A percentile compares a stretch with the other conserved stretches of the same genome.
Conservation (phyloP, 2,113 vertebrate species). For the Cynocephalus volans region DNA sequence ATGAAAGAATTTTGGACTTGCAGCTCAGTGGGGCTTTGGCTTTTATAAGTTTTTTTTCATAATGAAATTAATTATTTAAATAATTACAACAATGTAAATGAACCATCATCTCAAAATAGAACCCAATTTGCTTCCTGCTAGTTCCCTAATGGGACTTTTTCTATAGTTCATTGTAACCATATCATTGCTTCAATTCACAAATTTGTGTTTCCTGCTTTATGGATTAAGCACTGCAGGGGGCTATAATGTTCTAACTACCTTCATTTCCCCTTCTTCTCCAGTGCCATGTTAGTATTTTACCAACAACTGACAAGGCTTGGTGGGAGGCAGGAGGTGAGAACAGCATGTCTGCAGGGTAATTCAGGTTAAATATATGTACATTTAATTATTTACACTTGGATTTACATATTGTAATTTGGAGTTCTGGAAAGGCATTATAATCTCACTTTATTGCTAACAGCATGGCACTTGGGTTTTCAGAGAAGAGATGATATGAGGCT, state of each 20-base stretch:
- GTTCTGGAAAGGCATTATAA: slow-evolving; percentile 73
- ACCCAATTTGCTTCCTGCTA: slow-evolving; percentile 77
- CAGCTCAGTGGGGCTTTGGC: slow-evolving; percentile 29
- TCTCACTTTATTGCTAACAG: slow-evolving; percentile 79
- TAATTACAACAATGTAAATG: slow-evolving; percentile 79
- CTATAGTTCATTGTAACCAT: slow-evolving; percentile 51
- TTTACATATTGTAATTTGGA: slow-evolving; percentile 73
- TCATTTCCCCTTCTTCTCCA: slow-evolving; percentile 56
- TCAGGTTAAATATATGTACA: slow-evolving; percentile 80
- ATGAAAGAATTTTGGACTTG: slow-evolving; percentile 54
- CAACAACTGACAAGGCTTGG: slow-evolving; percentile 62
- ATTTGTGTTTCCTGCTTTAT: slow-evolving; percentile 64
- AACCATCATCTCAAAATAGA: slow-evolving; percentile 76
- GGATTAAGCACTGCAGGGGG: slow-evolving; percentile 55
- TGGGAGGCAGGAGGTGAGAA: slow-evolving; percentile 60
- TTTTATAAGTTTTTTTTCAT: slow-evolving; percentile 68
- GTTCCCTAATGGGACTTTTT: slow-evolving; percentile 57
- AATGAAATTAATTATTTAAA: slow-evolving; percentile 84
- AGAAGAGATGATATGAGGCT: slow-evolving; percentile 74
- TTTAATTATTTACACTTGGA: slow-evolving; percentile 81
- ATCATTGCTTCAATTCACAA: slow-evolving; percentile 35
- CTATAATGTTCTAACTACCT: slow-evolving; percentile 45
- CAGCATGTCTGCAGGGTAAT: slow-evolving; percentile 69
- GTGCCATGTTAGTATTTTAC: slow-evolving; percentile 73
- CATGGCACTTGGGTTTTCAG: slow-evolving; percentile 75